These are phyloP conservation scores for Lepisosteus oculatus DNA, from an alignment of 2,113 vertebrate species.

Conservation along the genomic window DNA sequence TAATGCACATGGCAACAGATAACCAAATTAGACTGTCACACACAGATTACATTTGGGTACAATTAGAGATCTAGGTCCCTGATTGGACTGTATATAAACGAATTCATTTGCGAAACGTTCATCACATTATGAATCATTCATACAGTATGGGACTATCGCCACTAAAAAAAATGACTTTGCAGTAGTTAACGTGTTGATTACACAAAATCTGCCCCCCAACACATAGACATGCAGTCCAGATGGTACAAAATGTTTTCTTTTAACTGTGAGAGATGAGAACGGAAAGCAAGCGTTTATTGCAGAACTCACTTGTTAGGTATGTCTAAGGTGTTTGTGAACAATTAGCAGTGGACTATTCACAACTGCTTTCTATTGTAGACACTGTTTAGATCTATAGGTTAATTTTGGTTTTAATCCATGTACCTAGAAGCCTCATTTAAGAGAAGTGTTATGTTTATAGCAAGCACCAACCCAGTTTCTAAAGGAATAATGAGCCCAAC, in stretches of 20 bases:
- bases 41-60: constrained; percentile 12
- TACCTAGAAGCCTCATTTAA: no score
- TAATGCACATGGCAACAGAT: neutral
- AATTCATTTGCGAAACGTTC: constrained; percentile 17
- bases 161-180: neutral
- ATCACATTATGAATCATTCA: constrained; percentile 16
- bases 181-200: neutral
- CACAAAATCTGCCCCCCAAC: neutral
- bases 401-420: no score
- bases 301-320: no score
- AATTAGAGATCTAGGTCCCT: constrained; percentile 6
- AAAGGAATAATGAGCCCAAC: no score
- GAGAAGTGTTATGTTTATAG: no score
- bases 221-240: neutral
- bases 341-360: no score
- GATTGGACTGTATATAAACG: constrained; percentile 12
- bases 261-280: no score
- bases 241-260: neutral
- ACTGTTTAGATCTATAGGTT: no score
- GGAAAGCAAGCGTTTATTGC: no score
- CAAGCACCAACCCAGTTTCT: no score
- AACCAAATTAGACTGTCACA: constrained; percentile 18
- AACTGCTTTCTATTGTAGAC: no score
- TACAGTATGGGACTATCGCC: neutral
- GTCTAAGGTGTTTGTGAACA: no score